Percentiles rank a stretch among this genome's conserved stretches.
These are phyloP conservation scores for Sitophilus oryzae DNA, from an alignment of 1,140 invertebrate genomes.

Conservation along the genomic window DNA sequence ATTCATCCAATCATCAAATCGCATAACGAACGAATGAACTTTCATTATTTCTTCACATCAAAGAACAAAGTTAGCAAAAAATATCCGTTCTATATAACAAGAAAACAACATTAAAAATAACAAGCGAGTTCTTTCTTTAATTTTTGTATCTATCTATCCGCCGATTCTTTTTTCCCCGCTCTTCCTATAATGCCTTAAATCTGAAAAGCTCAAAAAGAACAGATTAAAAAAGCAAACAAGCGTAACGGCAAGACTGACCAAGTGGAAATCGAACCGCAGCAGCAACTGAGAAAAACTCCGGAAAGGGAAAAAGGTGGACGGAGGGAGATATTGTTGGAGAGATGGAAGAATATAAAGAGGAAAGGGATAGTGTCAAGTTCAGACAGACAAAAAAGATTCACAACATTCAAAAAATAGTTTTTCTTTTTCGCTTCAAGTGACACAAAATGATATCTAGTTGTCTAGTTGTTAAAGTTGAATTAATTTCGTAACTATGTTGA, in stretches of 20 bases:
- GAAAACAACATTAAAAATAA: too few relatives aligned
- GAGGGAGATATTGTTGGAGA: background rate
- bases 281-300: constrained; percentile 11
- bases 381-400: too few relatives aligned
- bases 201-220: constrained; percentile 14
- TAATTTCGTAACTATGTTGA: too few relatives aligned
- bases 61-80: too few relatives aligned
- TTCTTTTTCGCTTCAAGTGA: too few relatives aligned
- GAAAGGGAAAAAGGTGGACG: background rate
- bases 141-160: constrained; percentile 10
- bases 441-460: too few relatives aligned
- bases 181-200: constrained; percentile 14
- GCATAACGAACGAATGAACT: too few relatives aligned
- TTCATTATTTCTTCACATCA: too few relatives aligned
- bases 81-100: too few relatives aligned
- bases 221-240: constrained; percentile 24
- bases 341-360: background rate
- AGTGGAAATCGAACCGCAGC: constrained; percentile 25
- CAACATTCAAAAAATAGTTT: too few relatives aligned
- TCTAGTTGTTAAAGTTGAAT: too few relatives aligned
- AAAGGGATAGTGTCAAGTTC: background rate
- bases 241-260: constrained; percentile 20
- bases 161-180: constrained; percentile 2
- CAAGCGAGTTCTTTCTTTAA: constrained; percentile 4
- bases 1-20: too few relatives aligned